These are phyloP conservation scores for Pseudomugil gertrudae DNA, from an alignment of 2,797 vertebrate species.

Conservation along the genomic window DNA sequence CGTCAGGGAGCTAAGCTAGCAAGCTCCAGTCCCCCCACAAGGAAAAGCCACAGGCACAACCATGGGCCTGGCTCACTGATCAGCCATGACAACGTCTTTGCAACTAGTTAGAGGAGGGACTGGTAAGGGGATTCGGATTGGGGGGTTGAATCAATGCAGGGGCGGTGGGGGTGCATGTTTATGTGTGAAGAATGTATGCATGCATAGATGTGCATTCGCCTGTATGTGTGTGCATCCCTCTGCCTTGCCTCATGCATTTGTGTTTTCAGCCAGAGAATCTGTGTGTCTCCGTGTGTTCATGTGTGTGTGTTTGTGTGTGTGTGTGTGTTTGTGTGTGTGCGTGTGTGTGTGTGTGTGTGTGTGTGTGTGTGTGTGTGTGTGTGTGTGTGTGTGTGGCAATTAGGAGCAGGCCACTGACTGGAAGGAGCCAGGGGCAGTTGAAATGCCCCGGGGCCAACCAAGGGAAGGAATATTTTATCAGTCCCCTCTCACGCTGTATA, in stretches of 20 bases:
- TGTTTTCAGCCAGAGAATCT: constrained; percentile 88
- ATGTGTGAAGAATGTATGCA: constrained; percentile 69
- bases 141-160: constrained; percentile 69
- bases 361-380: constrained; percentile 85
- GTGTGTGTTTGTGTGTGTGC: constrained; percentile 87
- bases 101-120: constrained; percentile 85
- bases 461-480: constrained; percentile 84
- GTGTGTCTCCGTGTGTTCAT: constrained; percentile 82
- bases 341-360: constrained; percentile 88
- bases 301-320: constrained; percentile 86
- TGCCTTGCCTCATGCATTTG: constrained; percentile 68
- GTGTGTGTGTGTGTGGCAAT: constrained; percentile 93
- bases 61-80: constrained; percentile 91
- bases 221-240: constrained; percentile 61
- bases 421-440: constrained; percentile 93
- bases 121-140: constrained; percentile 23
- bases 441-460: constrained; percentile 94
- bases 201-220: constrained; percentile 75
- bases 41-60: constrained; percentile 94
- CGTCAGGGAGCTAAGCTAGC: constrained; percentile 81
- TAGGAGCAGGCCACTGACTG: constrained; percentile 97
- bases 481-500: constrained; percentile 74
- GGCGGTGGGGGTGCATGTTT: constrained; percentile 59
- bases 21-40: constrained; percentile 69
- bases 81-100: constrained; percentile 97